Conservation (phyloP, 2,797 vertebrate genomes). For the Phrynocephalus vlangalii region DNA sequence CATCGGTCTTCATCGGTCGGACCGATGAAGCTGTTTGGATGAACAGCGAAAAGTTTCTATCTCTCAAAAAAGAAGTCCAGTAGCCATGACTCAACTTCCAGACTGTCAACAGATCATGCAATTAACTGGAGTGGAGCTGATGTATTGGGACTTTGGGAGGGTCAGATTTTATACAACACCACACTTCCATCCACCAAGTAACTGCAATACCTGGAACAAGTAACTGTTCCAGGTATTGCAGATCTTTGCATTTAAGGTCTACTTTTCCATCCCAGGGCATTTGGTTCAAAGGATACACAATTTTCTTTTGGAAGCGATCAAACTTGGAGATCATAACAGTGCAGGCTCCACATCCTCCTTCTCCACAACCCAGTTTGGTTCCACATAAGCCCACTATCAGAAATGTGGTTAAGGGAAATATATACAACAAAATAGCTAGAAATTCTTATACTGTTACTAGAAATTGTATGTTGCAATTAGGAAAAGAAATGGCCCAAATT, state of each 20-base stretch:
- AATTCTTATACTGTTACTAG: not conserved
- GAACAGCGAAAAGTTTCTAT: too few species aligned
- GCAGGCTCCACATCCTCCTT: slow-evolving; percentile 96
- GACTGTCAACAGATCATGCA: not conserved
- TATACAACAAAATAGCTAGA: not conserved
- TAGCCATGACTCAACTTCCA: too few species aligned
- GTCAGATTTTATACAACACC: slow-evolving; percentile 18
- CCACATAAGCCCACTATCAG: slow-evolving; percentile 89
- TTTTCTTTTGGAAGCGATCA: slow-evolving; percentile 77
- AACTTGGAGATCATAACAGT: slow-evolving; percentile 95
- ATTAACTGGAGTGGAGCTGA: slow-evolving; percentile 10
- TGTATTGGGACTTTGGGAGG: slow-evolving; percentile 27
- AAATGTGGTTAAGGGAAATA: slow-evolving; percentile 77
- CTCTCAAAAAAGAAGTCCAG: too few species aligned
- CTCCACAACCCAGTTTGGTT: slow-evolving; percentile 95
- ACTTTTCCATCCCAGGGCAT: slow-evolving; percentile 19
- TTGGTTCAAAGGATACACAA: slow-evolving; percentile 88
- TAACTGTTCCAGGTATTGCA: slow-evolving; percentile 5
- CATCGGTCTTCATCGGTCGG: too few species aligned
- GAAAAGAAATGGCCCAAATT: too few species aligned
- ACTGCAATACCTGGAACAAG: too few species aligned
- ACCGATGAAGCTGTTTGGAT: too few species aligned
- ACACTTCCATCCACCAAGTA: not conserved
- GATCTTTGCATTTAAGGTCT: slow-evolving; percentile 20
- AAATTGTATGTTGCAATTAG: not conserved